These are phyloP conservation scores for Drosophila repleta DNA, from an alignment of 1,140 invertebrate species.

Conservation along the genomic window DNA sequence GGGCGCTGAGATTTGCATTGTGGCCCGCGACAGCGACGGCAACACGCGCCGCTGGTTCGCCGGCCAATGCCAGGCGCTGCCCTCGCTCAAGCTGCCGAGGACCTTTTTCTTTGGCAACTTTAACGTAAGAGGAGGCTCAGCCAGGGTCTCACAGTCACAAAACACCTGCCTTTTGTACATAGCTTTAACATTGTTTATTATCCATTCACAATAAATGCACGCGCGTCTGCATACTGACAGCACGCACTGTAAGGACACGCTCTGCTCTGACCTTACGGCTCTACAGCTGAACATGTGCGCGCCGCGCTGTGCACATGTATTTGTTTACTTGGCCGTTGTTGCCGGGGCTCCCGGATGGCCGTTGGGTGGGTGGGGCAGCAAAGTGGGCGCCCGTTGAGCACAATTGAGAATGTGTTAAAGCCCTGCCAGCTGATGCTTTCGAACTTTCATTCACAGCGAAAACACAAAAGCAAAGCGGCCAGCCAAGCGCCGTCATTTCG, in stretches of 20 bases:
- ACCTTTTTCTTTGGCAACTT: conserved; percentile 82
- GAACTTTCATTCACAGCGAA: conserved; percentile 78
- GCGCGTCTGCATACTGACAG: conserved; percentile 17
- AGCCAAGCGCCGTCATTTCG: conserved; percentile 46
- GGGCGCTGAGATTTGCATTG: conserved; percentile 86
- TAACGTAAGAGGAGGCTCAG: conserved; percentile 46
- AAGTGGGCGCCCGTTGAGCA: conserved; percentile 39
- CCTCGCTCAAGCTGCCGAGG: conserved; percentile 59
- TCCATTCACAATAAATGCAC: conserved; percentile 28
- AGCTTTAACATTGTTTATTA: conserved; percentile 40
- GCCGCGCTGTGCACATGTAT: conserved; percentile 73
- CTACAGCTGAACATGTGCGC: conserved; percentile 71
- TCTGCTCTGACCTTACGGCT: conserved; percentile 63
- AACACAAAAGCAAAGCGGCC: conserved; percentile 46
- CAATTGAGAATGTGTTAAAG: conserved; percentile 75
- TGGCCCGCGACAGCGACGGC: conserved; percentile 86
- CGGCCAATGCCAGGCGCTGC: conserved; percentile 85
- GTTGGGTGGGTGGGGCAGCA: background rate
- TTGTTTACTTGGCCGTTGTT: conserved; percentile 74
- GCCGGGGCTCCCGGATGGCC: conserved; percentile 18
- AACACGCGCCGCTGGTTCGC: conserved; percentile 86
- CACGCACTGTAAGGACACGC: conserved; percentile 64
- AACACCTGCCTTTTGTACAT: conserved; percentile 35
- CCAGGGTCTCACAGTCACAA: conserved; percentile 14
- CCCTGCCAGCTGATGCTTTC: conserved; percentile 66